Evolutionary conservation across 2,113 vertebrate species (phyloP), one percentile per base, ranked within the genome.

Genomic region (Euleptes europaea): DNA sequence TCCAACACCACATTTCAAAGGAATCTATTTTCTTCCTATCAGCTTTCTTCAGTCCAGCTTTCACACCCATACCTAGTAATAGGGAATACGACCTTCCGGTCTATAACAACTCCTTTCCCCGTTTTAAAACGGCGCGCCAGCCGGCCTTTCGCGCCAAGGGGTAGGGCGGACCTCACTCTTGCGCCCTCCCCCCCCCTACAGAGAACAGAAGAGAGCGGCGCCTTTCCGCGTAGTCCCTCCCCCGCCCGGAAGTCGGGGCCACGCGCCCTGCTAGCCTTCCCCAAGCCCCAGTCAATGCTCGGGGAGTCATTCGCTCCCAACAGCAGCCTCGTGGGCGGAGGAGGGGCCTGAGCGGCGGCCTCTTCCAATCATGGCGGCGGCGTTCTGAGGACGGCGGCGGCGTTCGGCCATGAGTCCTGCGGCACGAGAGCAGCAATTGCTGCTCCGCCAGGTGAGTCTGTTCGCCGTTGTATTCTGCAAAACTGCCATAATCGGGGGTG

Each of bases 361-460:
- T 94, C 94, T 95, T 94, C 91, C 93, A 94, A 92, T 69, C 66
- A 19, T 94, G 90, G 67, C 89, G 93, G 96, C 95, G 96, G 96
- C 95, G 95, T 88, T 1, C 26, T 10, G 23, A 7, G 75, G 91
- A 91, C 87, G 87, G 91, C n/a, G 4, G 21, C 2, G 17, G 76
- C 1, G 33, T 47, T 14, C 49, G 87, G 76, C 11, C 35, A 60
- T 57, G 23, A 74, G 26, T 31, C 38, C 72, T 26, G 72, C 15
- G 9, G 15, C 40, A 14, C 38, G 15, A 2, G 78, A 66, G 84
- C 90, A 85, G 88, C 89, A 84, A 26, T 40, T 12, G 6, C 84
- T 92, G 79, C 89, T 90, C 33, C 85, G 82, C 1, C 92, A 92
- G 90, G 93, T 91, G 65, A 84, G 78, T 15, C 65, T 0, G 40